Conservation (phyloP, 1,140 invertebrate genomes). For the Hylaeus volcanicus region DNA sequence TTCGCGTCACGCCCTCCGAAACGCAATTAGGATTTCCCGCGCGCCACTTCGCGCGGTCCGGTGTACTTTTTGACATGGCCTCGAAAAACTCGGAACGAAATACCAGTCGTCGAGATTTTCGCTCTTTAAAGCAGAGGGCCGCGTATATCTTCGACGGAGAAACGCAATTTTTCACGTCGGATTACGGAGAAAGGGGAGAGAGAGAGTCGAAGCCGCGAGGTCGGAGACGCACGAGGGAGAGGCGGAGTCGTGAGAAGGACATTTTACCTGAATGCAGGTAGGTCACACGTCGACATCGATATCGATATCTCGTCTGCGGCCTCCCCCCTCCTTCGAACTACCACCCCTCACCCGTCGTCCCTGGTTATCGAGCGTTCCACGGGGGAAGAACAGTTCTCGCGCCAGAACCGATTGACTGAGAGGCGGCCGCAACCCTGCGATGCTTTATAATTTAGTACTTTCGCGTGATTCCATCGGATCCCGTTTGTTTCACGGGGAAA, state of each 20-base stretch:
- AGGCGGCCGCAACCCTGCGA: background rate
- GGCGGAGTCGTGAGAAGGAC: slow-evolving; percentile 36
- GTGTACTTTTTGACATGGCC: slow-evolving; percentile 15
- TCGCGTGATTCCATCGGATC: slow-evolving; percentile 9
- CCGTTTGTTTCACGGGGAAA: slow-evolving; percentile 18
- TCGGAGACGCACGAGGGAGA: background rate
- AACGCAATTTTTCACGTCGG: slow-evolving; percentile 70
- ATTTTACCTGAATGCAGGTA: slow-evolving; percentile 47
- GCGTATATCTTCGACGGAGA: slow-evolving; percentile 42
- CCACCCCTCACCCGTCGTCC: background rate
- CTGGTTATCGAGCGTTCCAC: slow-evolving; percentile 45
- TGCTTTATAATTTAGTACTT: slow-evolving; percentile 43
- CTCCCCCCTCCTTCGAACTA: background rate
- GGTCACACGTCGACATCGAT: slow-evolving; percentile 56
- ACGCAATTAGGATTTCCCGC: slow-evolving; percentile 41
- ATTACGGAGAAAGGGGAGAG: slow-evolving; percentile 47
- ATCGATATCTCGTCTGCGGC: slow-evolving; percentile 50
- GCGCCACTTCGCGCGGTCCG: background rate
- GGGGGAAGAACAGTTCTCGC: slow-evolving; percentile 3
- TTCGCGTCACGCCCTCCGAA: no score
- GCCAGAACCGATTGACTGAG: slow-evolving; percentile 26
- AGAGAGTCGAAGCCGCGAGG: background rate
- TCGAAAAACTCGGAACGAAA: slow-evolving; percentile 29
- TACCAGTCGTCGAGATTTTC: slow-evolving; percentile 60
- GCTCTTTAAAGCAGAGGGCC: slow-evolving; percentile 50